Evolutionary conservation across 2,797 vertebrate genomes (phyloP).

Genomic region (Myotis vivesi): DNA sequence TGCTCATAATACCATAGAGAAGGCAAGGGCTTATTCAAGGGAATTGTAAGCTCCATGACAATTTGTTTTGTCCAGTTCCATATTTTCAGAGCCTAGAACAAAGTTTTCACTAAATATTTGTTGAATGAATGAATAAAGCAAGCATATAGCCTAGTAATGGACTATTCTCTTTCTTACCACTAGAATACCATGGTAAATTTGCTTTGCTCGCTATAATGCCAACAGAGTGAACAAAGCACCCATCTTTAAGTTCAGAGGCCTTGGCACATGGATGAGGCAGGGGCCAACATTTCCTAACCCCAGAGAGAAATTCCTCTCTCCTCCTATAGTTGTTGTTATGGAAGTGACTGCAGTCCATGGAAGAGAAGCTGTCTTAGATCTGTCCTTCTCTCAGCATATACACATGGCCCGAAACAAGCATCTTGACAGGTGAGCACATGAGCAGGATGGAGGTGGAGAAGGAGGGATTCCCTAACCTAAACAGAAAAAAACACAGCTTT

Average conservation of each 20-base stretch:
- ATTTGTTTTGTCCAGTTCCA: not conserved
- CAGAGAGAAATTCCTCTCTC: not conserved
- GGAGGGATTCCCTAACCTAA: not conserved
- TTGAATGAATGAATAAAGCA: not conserved
- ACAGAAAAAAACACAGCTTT: not conserved
- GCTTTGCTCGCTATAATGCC: not conserved
- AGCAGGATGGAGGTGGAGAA: not conserved
- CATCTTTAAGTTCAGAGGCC: not conserved
- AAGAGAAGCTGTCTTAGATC: not conserved
- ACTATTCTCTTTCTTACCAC: not conserved
- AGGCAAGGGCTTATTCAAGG: not conserved
- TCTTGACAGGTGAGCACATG: not conserved
- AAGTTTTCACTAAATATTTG: not conserved
- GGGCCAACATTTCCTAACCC: not conserved
- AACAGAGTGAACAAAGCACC: not conserved
- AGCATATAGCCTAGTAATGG: not conserved
- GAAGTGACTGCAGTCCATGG: not conserved
- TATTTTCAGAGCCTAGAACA: not conserved
- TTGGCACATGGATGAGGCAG: not conserved
- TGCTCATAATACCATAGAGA: not conserved
- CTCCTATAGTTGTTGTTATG: not conserved
- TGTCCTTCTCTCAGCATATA: not conserved
- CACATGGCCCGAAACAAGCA: not conserved
- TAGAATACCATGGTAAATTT: not conserved
- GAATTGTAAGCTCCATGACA: not conserved